Evolutionary conservation across 2,113 vertebrate genomes (phyloP), one percentile per base, ranked within the genome.

Genomic region (Eulemur rufifrons): DNA sequence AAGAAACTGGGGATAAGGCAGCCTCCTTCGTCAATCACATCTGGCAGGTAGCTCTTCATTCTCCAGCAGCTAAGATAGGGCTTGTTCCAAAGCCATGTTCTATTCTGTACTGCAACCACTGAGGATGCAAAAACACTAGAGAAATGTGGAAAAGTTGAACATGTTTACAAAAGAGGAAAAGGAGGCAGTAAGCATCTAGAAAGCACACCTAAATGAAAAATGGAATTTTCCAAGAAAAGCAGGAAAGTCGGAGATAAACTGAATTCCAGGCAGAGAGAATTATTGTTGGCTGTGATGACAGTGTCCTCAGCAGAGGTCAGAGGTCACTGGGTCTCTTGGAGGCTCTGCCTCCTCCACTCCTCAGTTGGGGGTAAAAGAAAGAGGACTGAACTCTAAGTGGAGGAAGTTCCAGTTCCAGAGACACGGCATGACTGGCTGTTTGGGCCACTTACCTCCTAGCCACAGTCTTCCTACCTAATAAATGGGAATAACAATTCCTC

Each of bases 161-260:
- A 81, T 20, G 27, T 84, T 93, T 59, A 89, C 45, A 76, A 66
- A 93, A 74, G 93, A 89, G 37, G 29, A 59, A 78, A 86, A 73
- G 39, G 73, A 64, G 86, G 61, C 86, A 80, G n/a, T 37, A 76
- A n/a, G 8, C 3, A 7, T 61, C 83, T 82, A 39, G 91, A 87
- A 92, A 94, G 78, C 27, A 89, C 27, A 61, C 61, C 64, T 17
- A 63, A 52, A 50, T 21, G 71, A 71, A 94, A 96, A 94, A 78
- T 10, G 64, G 64, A 39, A 88, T 73, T 81, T 88, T 92, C 93
- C 66, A 96, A 91, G 93, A 80, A 92, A 73, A 71, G 52, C 14
- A 34, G 10, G 86, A n/a, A 93, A 76, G 61, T 27, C 59, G 34
- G 17, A 23, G 74, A 92, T 21, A 42, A 91, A 87, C 64, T 56